These are phyloP conservation scores for Neodontobutis hainanensis DNA, from an alignment of 2,113 vertebrate species.

Conservation along the genomic window DNA sequence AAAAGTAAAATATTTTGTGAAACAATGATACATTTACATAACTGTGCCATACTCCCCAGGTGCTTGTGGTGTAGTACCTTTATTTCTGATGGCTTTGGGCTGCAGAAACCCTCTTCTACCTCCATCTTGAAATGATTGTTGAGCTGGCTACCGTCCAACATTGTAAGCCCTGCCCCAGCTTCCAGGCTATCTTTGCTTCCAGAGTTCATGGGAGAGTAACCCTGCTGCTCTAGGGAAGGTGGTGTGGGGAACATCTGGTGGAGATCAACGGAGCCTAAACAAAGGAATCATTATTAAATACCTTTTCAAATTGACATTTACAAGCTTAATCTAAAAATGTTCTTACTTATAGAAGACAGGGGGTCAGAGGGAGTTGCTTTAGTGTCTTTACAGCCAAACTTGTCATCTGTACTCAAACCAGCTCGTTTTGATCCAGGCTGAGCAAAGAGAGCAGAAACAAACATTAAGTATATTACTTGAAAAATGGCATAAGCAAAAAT, in stretches of 20 bases:
- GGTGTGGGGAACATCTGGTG: conserved; percentile 99
- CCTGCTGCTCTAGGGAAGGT: conserved; percentile 96
- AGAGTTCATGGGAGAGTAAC: conserved; percentile 98
- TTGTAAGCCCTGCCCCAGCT: conserved; percentile 86
- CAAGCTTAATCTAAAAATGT: neutral
- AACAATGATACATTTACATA: neutral
- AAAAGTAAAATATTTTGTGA: conserved; percentile 17
- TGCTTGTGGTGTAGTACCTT: conserved; percentile 81
- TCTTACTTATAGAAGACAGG: conserved; percentile 92
- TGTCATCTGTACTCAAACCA: conserved; percentile 84
- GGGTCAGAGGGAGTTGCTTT: conserved; percentile 86
- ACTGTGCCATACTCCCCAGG: neutral
- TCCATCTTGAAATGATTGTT: conserved; percentile 93
- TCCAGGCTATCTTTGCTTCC: conserved; percentile 94
- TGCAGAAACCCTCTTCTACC: conserved; percentile 97
- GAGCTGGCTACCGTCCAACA: conserved; percentile 85
- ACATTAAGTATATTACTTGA: neutral
- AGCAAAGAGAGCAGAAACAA: conserved; percentile 16
- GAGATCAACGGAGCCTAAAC: conserved; percentile 92
- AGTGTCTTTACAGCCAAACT: conserved; percentile 86
- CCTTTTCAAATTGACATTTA: neutral
- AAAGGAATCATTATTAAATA: conserved; percentile 9
- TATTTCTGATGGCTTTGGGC: conserved; percentile 94
- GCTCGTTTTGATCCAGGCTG: conserved; percentile 91
- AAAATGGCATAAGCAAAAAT: neutral